These are phyloP conservation scores for Chrysogorgia sp. DNA, from an alignment of 92 coral and sea anemone species.

Conservation along the genomic window DNA sequence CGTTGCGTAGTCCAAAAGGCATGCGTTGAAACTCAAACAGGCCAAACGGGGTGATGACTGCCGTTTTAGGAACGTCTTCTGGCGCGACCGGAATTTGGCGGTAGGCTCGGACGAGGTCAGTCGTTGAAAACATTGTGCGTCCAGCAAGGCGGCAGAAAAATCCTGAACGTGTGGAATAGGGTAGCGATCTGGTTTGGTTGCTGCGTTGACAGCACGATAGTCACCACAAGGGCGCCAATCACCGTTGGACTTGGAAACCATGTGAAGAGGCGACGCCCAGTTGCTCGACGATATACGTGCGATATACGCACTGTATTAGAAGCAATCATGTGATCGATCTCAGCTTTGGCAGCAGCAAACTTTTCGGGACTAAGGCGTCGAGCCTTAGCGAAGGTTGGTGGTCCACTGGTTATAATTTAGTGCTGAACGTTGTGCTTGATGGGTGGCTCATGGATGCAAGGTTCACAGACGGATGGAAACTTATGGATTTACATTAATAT, in stretches of 20 bases:
- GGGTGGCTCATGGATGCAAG: background rate
- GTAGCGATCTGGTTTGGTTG: too few relatives aligned
- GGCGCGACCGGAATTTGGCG: slow-evolving; percentile 9
- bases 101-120: slow-evolving; percentile 30
- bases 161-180: too few relatives aligned
- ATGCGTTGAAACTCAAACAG: slow-evolving; percentile 17
- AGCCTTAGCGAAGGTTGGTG: slow-evolving; percentile 8
- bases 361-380: slow-evolving; percentile 18
- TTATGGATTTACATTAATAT: too few relatives aligned
- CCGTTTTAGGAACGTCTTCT: too few relatives aligned
- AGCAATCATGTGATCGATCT: slow-evolving; percentile 9
- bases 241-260: background rate
- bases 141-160: background rate
- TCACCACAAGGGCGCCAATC: slow-evolving; percentile 13
- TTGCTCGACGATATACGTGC: slow-evolving; percentile 16
- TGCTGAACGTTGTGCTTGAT: background rate
- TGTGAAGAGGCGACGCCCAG: slow-evolving; percentile 20
- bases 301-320: slow-evolving; percentile 1
- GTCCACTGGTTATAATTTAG: slow-evolving; percentile 5
- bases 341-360: slow-evolving; percentile 9
- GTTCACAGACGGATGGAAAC: slow-evolving; percentile 9
- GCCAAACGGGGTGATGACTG: too few relatives aligned
- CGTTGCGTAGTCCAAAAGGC: background rate
- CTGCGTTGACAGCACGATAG: background rate
- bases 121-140: background rate